A percentile compares a stretch with the other conserved stretches of the same genome.
phyloP scores from a whole-genome alignment of 2,888 invertebrate species.

The Capitulum mitella region DNA sequence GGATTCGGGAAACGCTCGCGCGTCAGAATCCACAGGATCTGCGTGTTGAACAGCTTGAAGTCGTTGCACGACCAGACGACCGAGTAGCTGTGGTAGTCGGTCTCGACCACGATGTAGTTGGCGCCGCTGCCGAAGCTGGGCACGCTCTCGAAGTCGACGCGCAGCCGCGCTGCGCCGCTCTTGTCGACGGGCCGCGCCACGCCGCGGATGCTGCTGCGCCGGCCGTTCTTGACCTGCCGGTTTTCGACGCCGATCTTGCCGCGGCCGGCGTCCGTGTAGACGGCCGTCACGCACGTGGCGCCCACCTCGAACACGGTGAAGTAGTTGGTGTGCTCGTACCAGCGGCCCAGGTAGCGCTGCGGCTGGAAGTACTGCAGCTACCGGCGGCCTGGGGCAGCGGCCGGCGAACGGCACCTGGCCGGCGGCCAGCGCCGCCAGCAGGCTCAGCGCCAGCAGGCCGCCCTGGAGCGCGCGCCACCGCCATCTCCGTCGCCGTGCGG shows the following conservation, averaged over 20 bases:
- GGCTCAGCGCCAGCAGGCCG: not conserved
- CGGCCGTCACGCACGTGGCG: not conserved
- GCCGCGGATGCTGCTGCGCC: not conserved
- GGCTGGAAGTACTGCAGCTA: not conserved
- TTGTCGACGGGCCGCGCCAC: not conserved
- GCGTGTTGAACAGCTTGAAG: slow-evolving; percentile 25
- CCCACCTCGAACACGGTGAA: not conserved
- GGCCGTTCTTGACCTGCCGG: not conserved
- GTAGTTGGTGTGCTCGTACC: slow-evolving; percentile 26
- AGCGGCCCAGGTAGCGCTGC: not conserved
- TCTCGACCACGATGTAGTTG: slow-evolving; percentile 37
- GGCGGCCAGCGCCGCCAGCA: slow-evolving; percentile 1
- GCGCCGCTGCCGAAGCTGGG: slow-evolving; percentile 14
- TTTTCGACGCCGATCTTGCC: not conserved
- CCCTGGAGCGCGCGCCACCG: not conserved
- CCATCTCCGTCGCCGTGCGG: no score
- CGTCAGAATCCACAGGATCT: slow-evolving; percentile 31
- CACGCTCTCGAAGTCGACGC: not conserved
- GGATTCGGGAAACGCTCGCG: slow-evolving; percentile 26
- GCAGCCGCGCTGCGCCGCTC: not conserved
- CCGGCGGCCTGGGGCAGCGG: slow-evolving; percentile 25
- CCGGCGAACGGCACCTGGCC: slow-evolving; percentile 18
- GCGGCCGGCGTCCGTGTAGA: not conserved
- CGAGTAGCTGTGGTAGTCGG: slow-evolving; percentile 37
- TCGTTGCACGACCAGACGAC: slow-evolving; percentile 37